Conservation (phyloP, 53 echinoderm and acorn worm genomes). For the Hippasteria phrygiana region DNA sequence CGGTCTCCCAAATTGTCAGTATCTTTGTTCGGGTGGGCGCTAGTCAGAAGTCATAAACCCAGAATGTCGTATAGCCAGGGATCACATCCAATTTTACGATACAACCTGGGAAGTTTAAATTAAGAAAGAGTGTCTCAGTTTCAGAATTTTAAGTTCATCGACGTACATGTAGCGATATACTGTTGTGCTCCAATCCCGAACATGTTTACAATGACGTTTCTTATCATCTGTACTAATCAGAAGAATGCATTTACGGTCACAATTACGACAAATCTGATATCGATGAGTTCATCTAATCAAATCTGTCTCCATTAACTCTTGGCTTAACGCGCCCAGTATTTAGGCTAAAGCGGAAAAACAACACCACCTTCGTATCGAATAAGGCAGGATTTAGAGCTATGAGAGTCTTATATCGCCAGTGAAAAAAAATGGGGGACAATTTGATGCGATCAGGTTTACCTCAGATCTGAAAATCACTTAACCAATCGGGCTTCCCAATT, state of each 20-base stretch:
- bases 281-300: constrained; percentile 7
- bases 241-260: neutral
- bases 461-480: constrained; percentile 42
- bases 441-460: constrained; percentile 31
- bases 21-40: too few relatives aligned
- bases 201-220: too few relatives aligned
- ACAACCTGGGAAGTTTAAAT: too few relatives aligned
- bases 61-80: too few relatives aligned
- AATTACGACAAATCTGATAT: neutral
- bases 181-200: too few relatives aligned
- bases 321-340: constrained; percentile 19
- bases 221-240: neutral
- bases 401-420: neutral
- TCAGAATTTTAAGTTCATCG: too few relatives aligned
- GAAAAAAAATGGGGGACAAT: neutral
- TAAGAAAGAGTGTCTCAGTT: too few relatives aligned
- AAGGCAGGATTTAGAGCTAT: neutral
- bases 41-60: too few relatives aligned
- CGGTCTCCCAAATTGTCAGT: too few relatives aligned
- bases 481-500: constrained; percentile 40
- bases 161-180: too few relatives aligned
- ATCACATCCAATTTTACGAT: too few relatives aligned
- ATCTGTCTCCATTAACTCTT: neutral
- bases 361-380: neutral
- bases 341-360: neutral